phyloP scores from a whole-genome alignment of 2,888 invertebrate species.

The Prenolepis imparis region DNA sequence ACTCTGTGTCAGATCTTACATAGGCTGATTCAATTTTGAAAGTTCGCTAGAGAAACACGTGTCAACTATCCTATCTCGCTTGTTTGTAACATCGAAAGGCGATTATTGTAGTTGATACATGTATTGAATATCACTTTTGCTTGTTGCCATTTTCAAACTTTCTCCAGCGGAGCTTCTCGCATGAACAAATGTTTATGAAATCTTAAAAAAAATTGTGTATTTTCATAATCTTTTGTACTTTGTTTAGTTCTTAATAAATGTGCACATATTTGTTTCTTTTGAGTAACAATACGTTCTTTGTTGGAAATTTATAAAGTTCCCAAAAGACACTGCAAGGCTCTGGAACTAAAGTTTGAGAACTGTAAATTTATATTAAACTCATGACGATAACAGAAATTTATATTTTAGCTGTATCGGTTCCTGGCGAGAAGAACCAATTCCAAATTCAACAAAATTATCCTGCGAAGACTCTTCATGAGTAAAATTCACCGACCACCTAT shows the following conservation, averaged over 20 bases:
- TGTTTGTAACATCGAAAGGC: slow-evolving; percentile 70
- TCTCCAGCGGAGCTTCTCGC: background rate
- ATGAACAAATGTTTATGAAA: background rate
- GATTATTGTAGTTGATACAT: slow-evolving; percentile 81
- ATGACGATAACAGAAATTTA: slow-evolving; percentile 15
- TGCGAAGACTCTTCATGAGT: slow-evolving; percentile 99
- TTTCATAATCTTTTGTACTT: background rate
- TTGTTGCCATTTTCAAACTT: background rate
- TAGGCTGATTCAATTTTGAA: slow-evolving; percentile 83
- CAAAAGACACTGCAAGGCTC: background rate
- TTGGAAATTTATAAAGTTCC: background rate
- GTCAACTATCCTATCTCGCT: slow-evolving; percentile 83
- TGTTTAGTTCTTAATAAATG: background rate
- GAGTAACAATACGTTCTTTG: background rate
- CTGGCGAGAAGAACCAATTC: slow-evolving; percentile 97
- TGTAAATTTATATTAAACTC: background rate
- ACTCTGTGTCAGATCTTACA: slow-evolving; percentile 82
- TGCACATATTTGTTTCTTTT: background rate
- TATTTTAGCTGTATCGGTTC: slow-evolving; percentile 96
- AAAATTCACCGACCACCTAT: slow-evolving; percentile 97
- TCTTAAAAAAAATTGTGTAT: background rate
- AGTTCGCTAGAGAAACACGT: slow-evolving; percentile 82
- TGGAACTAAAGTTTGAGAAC: background rate
- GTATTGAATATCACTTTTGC: background rate
- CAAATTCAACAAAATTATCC: slow-evolving; percentile 98